Conservation (phyloP, 2,797 vertebrate species). For the Mionectes olivaceus region DNA sequence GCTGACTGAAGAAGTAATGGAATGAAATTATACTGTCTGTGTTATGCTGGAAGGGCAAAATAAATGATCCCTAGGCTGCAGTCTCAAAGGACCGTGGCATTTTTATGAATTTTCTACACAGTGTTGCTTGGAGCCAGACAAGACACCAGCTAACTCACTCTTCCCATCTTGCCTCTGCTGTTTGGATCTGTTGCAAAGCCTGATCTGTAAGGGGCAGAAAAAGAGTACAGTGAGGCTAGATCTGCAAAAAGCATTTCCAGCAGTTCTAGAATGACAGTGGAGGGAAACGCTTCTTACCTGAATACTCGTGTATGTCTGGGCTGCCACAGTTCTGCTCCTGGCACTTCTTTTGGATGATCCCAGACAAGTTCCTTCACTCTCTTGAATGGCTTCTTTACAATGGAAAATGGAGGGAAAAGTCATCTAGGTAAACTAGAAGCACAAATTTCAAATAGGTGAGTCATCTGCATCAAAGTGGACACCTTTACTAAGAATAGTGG, state of each 20-base stretch:
- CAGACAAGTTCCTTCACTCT: background rate
- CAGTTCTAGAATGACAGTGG: background rate
- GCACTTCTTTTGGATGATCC: background rate
- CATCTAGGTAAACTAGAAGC: background rate
- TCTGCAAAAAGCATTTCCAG: background rate
- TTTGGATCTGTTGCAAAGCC: background rate
- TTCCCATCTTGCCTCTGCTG: background rate
- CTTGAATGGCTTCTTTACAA: background rate
- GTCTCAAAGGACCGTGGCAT: background rate
- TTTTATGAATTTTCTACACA: constrained; percentile 14
- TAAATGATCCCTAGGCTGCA: background rate
- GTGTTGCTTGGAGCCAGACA: background rate
- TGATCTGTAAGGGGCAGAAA: background rate
- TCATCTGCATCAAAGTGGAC: background rate
- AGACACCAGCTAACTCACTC: background rate
- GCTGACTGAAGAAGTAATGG: constrained; percentile 32
- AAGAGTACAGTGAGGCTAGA: background rate
- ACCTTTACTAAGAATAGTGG: background rate
- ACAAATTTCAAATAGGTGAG: background rate
- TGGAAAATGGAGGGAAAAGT: background rate
- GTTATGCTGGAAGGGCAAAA: constrained; percentile 11
- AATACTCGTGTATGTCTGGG: background rate
- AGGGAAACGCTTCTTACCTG: background rate
- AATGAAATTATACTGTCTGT: constrained; percentile 42
- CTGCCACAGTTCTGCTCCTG: background rate